Conservation (phyloP, 2,797 vertebrate species). For the Xiphophorus birchmanni region DNA sequence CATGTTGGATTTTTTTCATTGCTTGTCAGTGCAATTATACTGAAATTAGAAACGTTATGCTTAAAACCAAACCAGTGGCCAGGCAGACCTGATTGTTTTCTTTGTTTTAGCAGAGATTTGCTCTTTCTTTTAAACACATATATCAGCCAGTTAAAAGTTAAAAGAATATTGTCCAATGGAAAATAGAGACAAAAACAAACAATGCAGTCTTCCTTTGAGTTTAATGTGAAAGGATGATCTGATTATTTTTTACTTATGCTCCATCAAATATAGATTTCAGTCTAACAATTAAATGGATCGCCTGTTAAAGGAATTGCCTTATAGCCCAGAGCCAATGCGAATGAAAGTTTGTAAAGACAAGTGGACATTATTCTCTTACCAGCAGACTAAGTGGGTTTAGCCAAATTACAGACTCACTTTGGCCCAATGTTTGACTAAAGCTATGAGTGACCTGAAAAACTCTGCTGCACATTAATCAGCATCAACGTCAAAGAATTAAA, state of each 20-base stretch:
- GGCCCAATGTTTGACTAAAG: slow-evolving; percentile 8
- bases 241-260: slow-evolving; percentile 36
- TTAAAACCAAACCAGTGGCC: not conserved
- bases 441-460: slow-evolving; percentile 18
- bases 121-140: not conserved
- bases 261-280: slow-evolving; percentile 36
- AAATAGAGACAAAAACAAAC: slow-evolving; percentile 9
- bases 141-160: not conserved
- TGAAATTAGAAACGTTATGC: not conserved
- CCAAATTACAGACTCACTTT: slow-evolving; percentile 20
- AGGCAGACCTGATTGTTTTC: not conserved
- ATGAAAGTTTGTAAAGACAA: slow-evolving; percentile 58
- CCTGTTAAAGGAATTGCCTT: slow-evolving; percentile 47
- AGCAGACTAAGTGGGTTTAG: slow-evolving; percentile 21
- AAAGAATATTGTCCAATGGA: not conserved
- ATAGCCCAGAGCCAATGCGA: slow-evolving; percentile 36
- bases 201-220: slow-evolving; percentile 16
- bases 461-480: not conserved
- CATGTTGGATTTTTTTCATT: not conserved
- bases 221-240: slow-evolving; percentile 40
- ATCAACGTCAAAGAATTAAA: slow-evolving; percentile 11
- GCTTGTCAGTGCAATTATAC: not conserved
- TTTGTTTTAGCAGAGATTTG: not conserved
- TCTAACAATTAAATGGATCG: slow-evolving; percentile 42
- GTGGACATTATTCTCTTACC: slow-evolving; percentile 19